Evolutionary conservation across 1,140 invertebrate species (phyloP).

Genomic region (Schlechtendalia chinensis): DNA sequence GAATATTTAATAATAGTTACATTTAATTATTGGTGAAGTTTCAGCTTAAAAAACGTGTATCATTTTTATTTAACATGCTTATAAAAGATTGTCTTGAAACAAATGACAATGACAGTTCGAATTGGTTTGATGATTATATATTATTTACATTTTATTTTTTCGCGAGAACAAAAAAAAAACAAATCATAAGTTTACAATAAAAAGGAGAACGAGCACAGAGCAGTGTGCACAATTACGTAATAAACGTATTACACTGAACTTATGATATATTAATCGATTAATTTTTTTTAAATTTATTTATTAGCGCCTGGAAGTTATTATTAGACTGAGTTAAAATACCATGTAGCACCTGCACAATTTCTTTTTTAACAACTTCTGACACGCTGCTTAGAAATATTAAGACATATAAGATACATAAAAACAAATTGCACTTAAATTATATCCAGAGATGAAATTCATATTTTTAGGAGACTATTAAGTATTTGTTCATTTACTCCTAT

Average conservation of each 20-base stretch:
- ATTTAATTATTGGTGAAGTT: too few relatives aligned
- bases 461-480: background rate
- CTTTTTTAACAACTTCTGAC: background rate
- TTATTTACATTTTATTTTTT: too few relatives aligned
- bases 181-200: background rate
- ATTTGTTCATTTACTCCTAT: constrained; percentile 11
- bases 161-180: background rate
- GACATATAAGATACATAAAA: background rate
- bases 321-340: background rate
- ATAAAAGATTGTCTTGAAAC: constrained; percentile 19
- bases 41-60: too few relatives aligned
- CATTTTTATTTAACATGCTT: background rate
- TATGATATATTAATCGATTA: background rate
- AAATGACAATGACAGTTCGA: constrained; percentile 31
- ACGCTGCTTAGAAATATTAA: background rate
- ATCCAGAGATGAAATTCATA: background rate
- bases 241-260: background rate
- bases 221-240: background rate
- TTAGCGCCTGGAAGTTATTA: background rate
- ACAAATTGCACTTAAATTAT: background rate
- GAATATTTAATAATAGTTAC: too few relatives aligned
- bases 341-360: constrained; percentile 24
- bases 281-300: background rate
- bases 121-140: background rate
- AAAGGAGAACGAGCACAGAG: background rate